Evolutionary conservation across 2,797 vertebrate genomes (phyloP), one percentile per base, ranked within the genome.

Genomic region (Stomatorhinus walkeri): DNA sequence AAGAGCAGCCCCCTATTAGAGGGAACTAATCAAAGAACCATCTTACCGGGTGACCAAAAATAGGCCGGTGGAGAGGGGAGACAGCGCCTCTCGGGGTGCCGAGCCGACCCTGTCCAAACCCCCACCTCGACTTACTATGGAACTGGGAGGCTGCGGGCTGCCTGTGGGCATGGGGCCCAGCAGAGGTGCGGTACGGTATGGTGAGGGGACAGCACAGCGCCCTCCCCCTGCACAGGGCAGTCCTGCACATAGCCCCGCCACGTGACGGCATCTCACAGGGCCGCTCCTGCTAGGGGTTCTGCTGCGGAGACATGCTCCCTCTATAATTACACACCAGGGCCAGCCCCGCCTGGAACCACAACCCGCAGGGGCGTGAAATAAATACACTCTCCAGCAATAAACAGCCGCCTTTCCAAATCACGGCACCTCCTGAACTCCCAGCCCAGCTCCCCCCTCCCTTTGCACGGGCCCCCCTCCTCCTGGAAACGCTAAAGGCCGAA

Each of bases 381-480:
- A 96, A 96, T 95, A 95, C 94, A 92, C 93, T 95, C 93, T 95
- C 93, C 91, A 95, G 96, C 95, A 96, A 96, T 95, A 96, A 96
- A 96, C 95, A 96, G 95, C 94, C 91, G 94, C 95, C 93, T 94
- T 95, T 95, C 94, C 91, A 95, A 95, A 95, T 92, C 92, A 94
- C 93, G 94, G 92, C 94, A 93, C 94, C 94, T 93, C 93, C 93
- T 93, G 92, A 51, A 91, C 91, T 91, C 92, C 88, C 46, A 89
- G 81, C 86, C 91, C 88, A 40, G 88, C 68, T 90, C 89, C 89
- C 87, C 87, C 88, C 19, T 49, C 1, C 22, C 79, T 87, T 87
- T 86, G 28, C 22, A 86, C 87, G 19, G 46, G 49, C 28, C 76
- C 59, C 19, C 54, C 61, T 87, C 81, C 40, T 1, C 83, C 46